These are phyloP conservation scores for Ondatra zibethicus DNA, from an alignment of 2,113 vertebrate genomes.

Conservation along the genomic window DNA sequence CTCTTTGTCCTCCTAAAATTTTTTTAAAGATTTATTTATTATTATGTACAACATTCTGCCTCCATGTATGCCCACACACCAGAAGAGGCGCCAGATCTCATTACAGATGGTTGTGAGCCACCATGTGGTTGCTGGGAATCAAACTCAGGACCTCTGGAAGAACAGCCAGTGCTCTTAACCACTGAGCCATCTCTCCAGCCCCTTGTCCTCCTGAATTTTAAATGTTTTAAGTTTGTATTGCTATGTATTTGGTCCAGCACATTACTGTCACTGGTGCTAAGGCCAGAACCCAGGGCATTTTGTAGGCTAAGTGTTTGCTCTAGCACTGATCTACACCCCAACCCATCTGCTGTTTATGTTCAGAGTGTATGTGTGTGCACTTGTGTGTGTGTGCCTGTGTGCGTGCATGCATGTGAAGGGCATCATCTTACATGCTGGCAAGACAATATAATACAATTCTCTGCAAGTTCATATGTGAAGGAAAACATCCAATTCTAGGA, in stretches of 20 bases:
- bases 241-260: neutral
- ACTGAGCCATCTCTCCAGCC: too few species aligned
- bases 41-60: too few species aligned
- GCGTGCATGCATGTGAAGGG: too few species aligned
- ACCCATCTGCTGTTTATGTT: neutral
- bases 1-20: neutral
- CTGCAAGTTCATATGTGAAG: neutral
- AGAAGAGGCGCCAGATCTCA: too few species aligned
- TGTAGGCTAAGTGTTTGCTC: neutral
- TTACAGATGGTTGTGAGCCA: too few species aligned
- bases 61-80: too few species aligned
- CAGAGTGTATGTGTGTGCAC: too few species aligned
- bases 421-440: neutral
- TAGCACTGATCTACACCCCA: neutral
- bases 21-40: too few species aligned
- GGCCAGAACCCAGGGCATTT: neutral
- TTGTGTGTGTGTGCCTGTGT: neutral
- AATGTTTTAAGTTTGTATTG: neutral
- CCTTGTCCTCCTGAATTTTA: neutral
- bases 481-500: neutral
- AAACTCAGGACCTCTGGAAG: too few species aligned
- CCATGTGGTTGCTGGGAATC: too few species aligned
- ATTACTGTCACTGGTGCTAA: neutral
- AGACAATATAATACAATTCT: neutral
- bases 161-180: too few species aligned